These are phyloP conservation scores for Halcyon chelicuti DNA, from an alignment of 2,797 vertebrate genomes.

Conservation along the genomic window DNA sequence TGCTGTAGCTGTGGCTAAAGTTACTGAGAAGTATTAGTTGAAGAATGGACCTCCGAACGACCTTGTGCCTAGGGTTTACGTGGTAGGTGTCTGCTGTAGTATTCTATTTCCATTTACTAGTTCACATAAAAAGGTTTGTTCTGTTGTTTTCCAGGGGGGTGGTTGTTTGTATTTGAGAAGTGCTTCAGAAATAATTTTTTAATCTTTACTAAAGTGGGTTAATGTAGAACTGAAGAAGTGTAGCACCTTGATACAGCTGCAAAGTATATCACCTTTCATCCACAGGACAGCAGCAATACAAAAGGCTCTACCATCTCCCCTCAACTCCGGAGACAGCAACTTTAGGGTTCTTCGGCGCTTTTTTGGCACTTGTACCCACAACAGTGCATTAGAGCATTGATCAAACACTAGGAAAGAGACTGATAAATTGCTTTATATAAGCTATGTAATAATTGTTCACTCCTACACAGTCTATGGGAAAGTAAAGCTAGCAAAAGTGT, in stretches of 20 bases:
- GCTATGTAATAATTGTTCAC: not conserved
- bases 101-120: not conserved
- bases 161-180: not conserved
- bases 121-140: not conserved
- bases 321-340: not conserved
- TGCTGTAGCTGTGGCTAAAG: not conserved
- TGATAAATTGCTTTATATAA: not conserved
- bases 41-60: not conserved
- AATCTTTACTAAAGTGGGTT: not conserved
- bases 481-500: not conserved
- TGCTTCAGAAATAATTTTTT: not conserved
- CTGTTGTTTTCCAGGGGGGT: not conserved
- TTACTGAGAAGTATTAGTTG: not conserved
- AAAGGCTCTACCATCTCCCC: not conserved
- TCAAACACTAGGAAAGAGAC: not conserved
- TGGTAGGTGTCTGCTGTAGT: not conserved
- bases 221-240: not conserved
- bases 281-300: not conserved
- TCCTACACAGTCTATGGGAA: not conserved
- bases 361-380: not conserved
- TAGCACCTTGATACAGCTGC: not conserved
- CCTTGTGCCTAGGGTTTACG: not conserved
- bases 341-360: not conserved
- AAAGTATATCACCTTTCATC: not conserved
- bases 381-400: not conserved